phyloP scores from a whole-genome alignment of 2,797 vertebrate genomes.

The Pterois miles region DNA sequence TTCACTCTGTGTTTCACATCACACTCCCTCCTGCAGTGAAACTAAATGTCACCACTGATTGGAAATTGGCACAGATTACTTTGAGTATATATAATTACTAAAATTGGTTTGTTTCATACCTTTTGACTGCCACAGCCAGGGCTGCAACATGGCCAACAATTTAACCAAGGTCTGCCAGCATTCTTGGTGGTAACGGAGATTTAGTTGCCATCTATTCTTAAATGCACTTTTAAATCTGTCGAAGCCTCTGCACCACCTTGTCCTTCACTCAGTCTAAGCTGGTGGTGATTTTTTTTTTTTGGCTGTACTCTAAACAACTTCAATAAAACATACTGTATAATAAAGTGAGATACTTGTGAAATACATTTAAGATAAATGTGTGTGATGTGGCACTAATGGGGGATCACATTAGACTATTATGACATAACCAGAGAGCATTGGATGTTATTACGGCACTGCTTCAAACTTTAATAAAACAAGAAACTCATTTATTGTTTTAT shows the following conservation, averaged over 20 bases:
- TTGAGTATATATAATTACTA: background rate
- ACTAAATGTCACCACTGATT: background rate
- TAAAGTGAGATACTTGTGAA: background rate
- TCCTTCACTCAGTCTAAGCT: background rate
- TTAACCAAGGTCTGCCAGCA: background rate
- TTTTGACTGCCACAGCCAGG: background rate
- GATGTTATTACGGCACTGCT: background rate
- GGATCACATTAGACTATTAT: background rate
- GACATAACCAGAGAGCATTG: background rate
- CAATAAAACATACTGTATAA: background rate
- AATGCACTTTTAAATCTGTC: conserved; percentile 1
- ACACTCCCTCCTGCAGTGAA: background rate
- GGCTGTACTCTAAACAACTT: background rate
- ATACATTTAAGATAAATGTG: background rate
- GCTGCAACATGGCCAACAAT: background rate
- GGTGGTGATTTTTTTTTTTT: background rate
- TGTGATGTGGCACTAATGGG: background rate
- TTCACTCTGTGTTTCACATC: background rate
- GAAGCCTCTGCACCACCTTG: background rate
- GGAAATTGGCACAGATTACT: background rate
- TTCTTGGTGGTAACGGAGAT: background rate
- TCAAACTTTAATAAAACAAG: background rate
- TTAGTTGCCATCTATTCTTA: background rate
- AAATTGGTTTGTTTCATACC: background rate
- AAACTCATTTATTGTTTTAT: background rate